These are phyloP conservation scores for Atta cephalotes DNA, from an alignment of 1,140 invertebrate genomes.

Conservation along the genomic window DNA sequence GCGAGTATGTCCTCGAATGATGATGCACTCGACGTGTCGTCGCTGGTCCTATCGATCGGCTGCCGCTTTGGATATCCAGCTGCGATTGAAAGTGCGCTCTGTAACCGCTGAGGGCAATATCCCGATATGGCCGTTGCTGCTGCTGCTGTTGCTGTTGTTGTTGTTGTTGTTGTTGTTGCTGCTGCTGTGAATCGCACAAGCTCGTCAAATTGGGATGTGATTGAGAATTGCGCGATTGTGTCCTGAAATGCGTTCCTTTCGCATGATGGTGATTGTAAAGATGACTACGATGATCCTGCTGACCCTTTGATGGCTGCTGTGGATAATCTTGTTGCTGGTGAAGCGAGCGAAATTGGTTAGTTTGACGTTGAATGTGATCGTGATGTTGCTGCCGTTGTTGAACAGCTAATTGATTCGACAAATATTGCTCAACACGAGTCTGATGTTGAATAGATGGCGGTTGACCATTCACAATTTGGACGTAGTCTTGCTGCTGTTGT, in stretches of 20 bases:
- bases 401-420: slow-evolving; percentile 34
- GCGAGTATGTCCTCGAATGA: slow-evolving; percentile 75
- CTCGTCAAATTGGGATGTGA: slow-evolving; percentile 84
- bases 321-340: slow-evolving; percentile 42
- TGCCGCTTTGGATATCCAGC: slow-evolving; percentile 75
- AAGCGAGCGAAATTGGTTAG: slow-evolving; percentile 49
- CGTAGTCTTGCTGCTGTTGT: slow-evolving; percentile 60
- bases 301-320: slow-evolving; percentile 42
- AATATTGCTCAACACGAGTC: slow-evolving; percentile 41
- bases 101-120: slow-evolving; percentile 48
- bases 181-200: slow-evolving; percentile 69
- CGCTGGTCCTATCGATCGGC: slow-evolving; percentile 39
- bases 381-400: not conserved
- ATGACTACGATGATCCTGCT: slow-evolving; percentile 54
- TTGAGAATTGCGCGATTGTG: slow-evolving; percentile 83
- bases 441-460: slow-evolving; percentile 44
- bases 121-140: slow-evolving; percentile 36
- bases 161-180: slow-evolving; percentile 39
- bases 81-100: slow-evolving; percentile 81
- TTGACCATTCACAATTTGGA: slow-evolving; percentile 44
- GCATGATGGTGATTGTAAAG: slow-evolving; percentile 66
- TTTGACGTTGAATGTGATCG: not conserved
- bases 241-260: slow-evolving; percentile 79
- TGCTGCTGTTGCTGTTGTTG: slow-evolving; percentile 48
- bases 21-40: slow-evolving; percentile 53